Conservation (phyloP, 2,888 invertebrate genomes). For the Lypha dubia region DNA sequence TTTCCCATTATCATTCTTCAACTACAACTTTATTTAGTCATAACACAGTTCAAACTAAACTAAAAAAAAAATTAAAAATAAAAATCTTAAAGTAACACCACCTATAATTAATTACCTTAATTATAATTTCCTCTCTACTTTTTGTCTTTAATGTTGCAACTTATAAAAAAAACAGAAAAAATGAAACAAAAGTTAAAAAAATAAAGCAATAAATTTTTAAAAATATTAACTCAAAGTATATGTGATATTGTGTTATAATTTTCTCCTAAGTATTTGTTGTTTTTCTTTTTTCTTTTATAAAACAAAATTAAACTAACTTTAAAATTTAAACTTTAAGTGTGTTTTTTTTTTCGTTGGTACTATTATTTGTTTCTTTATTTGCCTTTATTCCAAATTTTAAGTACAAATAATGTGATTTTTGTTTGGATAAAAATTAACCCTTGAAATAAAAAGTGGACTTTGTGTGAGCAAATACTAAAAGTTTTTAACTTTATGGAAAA, state of each 20-base stretch:
- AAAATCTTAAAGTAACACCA: conserved; percentile 70
- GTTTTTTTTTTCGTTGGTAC: too few relatives aligned
- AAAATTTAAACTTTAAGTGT: conserved; percentile 62
- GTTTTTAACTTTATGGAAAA: neutral
- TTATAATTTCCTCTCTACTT: conserved; percentile 80
- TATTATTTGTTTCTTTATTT: conserved; percentile 30
- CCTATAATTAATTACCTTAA: conserved; percentile 74
- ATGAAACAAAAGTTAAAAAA: conserved; percentile 33
- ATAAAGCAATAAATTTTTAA: conserved; percentile 46
- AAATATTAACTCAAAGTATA: conserved; percentile 67
- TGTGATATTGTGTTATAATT: conserved; percentile 68
- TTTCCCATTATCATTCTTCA: conserved; percentile 42
- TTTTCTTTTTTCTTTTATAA: conserved; percentile 64
- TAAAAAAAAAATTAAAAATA: conserved; percentile 40
- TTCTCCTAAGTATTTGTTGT: conserved; percentile 65
- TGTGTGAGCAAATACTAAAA: conserved; percentile 8
- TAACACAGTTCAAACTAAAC: conserved; percentile 46
- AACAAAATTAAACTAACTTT: conserved; percentile 52
- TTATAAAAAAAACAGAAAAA: conserved; percentile 77
- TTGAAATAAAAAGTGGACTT: conserved; percentile 18
- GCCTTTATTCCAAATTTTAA: conserved; percentile 38
- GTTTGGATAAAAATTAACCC: conserved; percentile 19
- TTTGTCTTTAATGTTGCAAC: conserved; percentile 84
- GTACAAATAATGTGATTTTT: neutral
- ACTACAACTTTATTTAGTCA: conserved; percentile 38